These are phyloP conservation scores for Lepus townsendii DNA, from an alignment of 2,797 vertebrate genomes.

Conservation along the genomic window DNA sequence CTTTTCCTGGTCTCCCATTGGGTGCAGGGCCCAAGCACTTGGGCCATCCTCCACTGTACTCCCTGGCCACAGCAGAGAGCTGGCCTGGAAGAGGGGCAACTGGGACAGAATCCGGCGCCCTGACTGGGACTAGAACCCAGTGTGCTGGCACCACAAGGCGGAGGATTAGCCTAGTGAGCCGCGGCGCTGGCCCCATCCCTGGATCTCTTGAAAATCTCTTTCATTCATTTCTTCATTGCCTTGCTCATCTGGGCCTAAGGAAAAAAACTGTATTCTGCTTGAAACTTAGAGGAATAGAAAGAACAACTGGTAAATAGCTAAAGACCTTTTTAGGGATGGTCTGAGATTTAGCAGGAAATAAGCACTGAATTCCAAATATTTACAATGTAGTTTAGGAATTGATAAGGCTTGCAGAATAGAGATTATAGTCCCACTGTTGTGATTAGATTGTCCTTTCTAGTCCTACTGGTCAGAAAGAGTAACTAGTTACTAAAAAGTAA, in stretches of 20 bases:
- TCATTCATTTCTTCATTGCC: background rate
- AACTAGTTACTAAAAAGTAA: background rate
- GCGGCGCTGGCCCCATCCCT: background rate
- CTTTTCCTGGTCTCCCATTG: no score
- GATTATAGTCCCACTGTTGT: background rate
- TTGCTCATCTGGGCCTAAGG: background rate
- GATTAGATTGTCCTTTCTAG: background rate
- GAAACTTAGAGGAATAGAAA: background rate
- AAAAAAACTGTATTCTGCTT: background rate
- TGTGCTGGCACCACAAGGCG: no score
- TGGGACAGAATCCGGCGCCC: no score
- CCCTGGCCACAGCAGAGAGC: no score
- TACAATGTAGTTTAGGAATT: background rate
- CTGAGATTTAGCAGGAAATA: background rate
- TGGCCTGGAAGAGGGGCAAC: no score
- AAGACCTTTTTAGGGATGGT: background rate
- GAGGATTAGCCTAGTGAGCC: no score
- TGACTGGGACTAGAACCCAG: no score
- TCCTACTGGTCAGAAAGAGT: background rate
- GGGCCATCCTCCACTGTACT: no score
- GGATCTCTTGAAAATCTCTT: background rate
- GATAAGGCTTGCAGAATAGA: background rate
- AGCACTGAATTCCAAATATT: background rate
- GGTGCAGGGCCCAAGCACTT: no score
- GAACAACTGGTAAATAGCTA: background rate